Evolutionary conservation across 2,888 invertebrate genomes (phyloP), one percentile per base, ranked within the genome.

Genomic region (Clivina fossor): DNA sequence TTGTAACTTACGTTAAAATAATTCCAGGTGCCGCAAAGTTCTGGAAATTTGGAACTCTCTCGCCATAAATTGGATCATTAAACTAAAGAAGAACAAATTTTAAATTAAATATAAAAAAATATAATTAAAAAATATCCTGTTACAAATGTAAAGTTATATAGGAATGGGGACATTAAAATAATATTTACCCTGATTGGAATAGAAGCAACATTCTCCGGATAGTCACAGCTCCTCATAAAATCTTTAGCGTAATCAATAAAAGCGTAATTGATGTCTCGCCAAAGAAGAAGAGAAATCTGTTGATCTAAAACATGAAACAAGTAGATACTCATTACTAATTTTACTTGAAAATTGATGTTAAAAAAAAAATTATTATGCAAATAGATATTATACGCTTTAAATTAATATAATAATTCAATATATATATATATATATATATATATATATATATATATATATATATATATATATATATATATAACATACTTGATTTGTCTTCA

Each of bases 21-120:
- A 95, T 84, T 59, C 95, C 95, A 1, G 95, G 95, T 2, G 94
- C 94, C 57, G 94, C 94, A 69, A 95, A 96, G 70, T 95, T 93
- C 0, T 93, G 94, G 68, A 96, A 94, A 68, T 90, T 90, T 0
- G 93, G 90, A 49, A 84, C 77, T 20, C 74, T 70, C 48, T 84
- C 77, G 2, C 93, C 93, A 65, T 89, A 93, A 38, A 93, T 74
- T 1, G 92, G 91, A 0, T 76, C 68, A 61, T 85, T 76, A 70
- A 86, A 86, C 81, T 88, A 71, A 37, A 64, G 74, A 67, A 65
- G 61, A 33, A 20, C 8, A 24, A 41, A 22, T 2, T 4, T 41
- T 11, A 9, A 5, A 5, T 1, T 7, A 20, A 19, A 9, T 13
- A 35, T 15, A 37, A 15, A 13, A 11, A 19, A 32, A 46, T 47